A percentile compares a stretch with the other conserved stretches of the same genome.
phyloP scores from a whole-genome alignment of 2,797 vertebrate species.

The Artibeus lituratus region DNA sequence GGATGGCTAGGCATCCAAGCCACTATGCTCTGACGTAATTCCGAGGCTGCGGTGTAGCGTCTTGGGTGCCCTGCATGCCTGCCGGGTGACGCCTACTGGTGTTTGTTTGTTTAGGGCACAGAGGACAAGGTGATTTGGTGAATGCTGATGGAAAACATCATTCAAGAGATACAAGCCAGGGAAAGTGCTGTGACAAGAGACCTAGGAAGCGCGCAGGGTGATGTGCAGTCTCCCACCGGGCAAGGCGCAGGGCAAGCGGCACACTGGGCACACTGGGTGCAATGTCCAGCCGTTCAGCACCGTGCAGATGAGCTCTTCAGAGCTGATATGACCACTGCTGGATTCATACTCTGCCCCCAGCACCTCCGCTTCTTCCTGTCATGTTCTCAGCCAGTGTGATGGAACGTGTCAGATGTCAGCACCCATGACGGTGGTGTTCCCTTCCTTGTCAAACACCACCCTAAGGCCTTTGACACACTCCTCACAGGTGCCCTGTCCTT shows the following conservation, averaged over 20 bases:
- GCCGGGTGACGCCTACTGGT: background rate
- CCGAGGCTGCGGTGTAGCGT: background rate
- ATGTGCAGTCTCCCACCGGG: constrained; percentile 11
- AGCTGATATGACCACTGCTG: constrained; percentile 92
- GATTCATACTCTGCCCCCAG: constrained; percentile 91
- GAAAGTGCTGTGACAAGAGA: background rate
- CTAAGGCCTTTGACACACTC: constrained; percentile 93
- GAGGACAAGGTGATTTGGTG: constrained; percentile 74
- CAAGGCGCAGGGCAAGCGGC: background rate
- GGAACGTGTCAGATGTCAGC: constrained; percentile 94
- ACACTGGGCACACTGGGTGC: background rate
- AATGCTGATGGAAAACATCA: constrained; percentile 46
- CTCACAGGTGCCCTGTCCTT: constrained; percentile 93
- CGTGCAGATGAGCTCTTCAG: constrained; percentile 89
- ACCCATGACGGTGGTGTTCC: constrained; percentile 94
- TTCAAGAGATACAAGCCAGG: constrained; percentile 2
- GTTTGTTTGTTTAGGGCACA: background rate
- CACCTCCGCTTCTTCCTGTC: constrained; percentile 91
- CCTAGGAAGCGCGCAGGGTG: background rate
- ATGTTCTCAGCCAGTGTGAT: constrained; percentile 94
- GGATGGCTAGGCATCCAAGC: background rate
- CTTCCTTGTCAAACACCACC: constrained; percentile 93
- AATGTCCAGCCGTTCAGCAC: constrained; percentile 81
- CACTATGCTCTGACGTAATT: accelerated
- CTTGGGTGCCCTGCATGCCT: background rate